Evolutionary conservation across 30 jellyfish, hydroid and myxozoan species (phyloP), one percentile per base, ranked within the genome.

Genomic region (Aurelia coerulea): DNA sequence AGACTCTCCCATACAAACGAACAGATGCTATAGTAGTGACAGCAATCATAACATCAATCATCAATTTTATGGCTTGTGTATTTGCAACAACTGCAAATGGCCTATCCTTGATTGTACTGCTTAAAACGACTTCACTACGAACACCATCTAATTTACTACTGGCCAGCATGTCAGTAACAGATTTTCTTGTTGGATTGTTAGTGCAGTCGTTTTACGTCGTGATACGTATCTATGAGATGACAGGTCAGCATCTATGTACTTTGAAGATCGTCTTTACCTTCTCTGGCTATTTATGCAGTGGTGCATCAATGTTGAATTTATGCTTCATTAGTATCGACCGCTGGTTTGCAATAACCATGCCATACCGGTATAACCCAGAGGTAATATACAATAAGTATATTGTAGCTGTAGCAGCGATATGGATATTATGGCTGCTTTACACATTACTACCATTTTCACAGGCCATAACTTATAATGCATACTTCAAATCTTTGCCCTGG

Each of bases 111-210:
- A 10, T 37, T 2, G 79, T 46, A 10, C 32, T 79, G 33, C 10
- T 13, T 49, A 52, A 68, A 33, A 63, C 64, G 46, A 33, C 23
- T 9, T 33, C 79, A 11, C 29, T 46, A 19, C 19, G 80, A 9
- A 65, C 89, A 59, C 89, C 89, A 32, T 52, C 89, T 7, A 65
- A 79, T 63, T 58, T 79, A 10, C 9, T 79, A 31, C n/a, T 79
- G 41, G 29, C 58, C 69, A 79, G 89, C 72, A 62, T 79, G 89
- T 13, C 68, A 12, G 1, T 79, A 37, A 60, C 89, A 1, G 89
- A 79, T 33, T 63, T 79, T 51, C 80, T 79, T 19, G 89, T 79
- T 16, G 89, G 89, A 0, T 14, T 79, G 49, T 10, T 79, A 1
- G 89, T 79, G 59, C 89, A 79, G 46, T 11, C 63, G 5, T 34